Base-by-base conservation (phyloP, 35 echinoderm and acorn worm species). In the Stichopus chloronotus region DNA sequence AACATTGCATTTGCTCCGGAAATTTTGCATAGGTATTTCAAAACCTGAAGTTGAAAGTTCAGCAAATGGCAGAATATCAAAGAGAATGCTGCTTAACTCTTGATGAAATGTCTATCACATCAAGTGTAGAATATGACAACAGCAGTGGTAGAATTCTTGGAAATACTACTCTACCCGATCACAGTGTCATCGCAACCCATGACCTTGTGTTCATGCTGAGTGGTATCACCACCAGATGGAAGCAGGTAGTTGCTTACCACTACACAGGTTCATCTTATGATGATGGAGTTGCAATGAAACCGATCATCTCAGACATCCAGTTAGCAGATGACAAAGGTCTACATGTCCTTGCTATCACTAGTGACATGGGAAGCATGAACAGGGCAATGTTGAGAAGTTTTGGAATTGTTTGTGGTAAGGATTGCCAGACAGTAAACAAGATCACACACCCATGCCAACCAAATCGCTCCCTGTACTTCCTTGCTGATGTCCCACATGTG, bases 291-390 rank as follows among this genome's bases (percentile, higher is more conserved):
- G 52, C 59, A 9, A 61, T 96, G 6, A 86, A 86, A 43, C 78
- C 59, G 0, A 93, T 93, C 9, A 19, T 95, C 25, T 8, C 84
- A 2, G 91, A 93, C 53, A 90, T 93, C 10, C 24, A 93, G 59
- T 16, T 24, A 60, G 74, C 84, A 53, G 12, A 53, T 21, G 8
- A 93, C 13, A 93, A 90, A 72, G 92, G 94, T 82, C 74, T 93
- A 7, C 91, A 95, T 85, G 92, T 90, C 17, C 9, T 82, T 59
- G 80, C 72, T 61, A 78, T 95, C 7, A 89, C 94, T 8, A 94
- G 93, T 94, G 93, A 94, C 74, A 94, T 94, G 93, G 93, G 93
- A 5, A 90, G 93, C 54, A 25, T 87, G 54, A 93, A 95, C 79
- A 10, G 16, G 8, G 88, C 88, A 52, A 91, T 91, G 88, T 91